Conservation (phyloP, 2,113 vertebrate genomes). For the Paradisaea rubra region DNA sequence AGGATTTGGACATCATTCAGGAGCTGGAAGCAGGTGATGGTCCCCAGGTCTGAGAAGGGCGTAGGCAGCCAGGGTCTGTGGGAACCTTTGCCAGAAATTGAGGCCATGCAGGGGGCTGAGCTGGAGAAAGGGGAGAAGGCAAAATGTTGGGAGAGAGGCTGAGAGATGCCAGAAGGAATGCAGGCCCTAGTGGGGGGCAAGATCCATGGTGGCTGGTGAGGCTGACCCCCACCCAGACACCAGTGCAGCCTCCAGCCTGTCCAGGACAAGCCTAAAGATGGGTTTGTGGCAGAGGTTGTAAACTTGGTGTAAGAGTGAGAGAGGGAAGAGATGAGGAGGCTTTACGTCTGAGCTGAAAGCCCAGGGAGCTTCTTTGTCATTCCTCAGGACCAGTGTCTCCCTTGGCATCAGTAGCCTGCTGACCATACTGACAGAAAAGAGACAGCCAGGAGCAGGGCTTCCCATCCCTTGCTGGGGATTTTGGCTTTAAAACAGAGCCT, state of each 20-base stretch:
- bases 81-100: neutral
- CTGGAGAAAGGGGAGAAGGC: neutral
- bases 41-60: neutral
- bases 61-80: neutral
- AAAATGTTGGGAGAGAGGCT: neutral
- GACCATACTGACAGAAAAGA: neutral
- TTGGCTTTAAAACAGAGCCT: neutral
- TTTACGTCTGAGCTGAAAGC: neutral
- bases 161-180: neutral
- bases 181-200: neutral
- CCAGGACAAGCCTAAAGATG: neutral
- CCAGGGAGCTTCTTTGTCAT: neutral
- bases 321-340: neutral
- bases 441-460: neutral
- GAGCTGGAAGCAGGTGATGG: neutral
- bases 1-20: neutral
- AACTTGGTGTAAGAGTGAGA: neutral
- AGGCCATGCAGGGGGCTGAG: neutral
- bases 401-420: neutral
- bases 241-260: accelerated
- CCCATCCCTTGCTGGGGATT: neutral
- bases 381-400: neutral
- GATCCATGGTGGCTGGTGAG: accelerated
- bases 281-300: neutral
- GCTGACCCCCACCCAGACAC: neutral